A percentile compares a stretch with the other conserved stretches of the same genome.
phyloP scores from a whole-genome alignment of 2,113 vertebrate genomes.

The Maccullochella peelii region DNA sequence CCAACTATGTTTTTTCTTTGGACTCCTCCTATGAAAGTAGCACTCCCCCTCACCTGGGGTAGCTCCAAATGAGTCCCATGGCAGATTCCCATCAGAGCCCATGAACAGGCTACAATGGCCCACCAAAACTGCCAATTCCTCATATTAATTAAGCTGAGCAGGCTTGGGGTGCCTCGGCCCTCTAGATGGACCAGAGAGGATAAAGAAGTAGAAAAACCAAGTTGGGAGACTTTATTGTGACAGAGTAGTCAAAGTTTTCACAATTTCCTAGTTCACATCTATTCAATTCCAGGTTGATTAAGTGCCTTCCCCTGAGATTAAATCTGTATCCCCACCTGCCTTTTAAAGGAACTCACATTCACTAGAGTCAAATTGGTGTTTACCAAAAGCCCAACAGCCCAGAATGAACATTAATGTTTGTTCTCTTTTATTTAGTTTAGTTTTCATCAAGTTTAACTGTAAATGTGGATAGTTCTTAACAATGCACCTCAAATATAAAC shows the following conservation, averaged over 20 bases:
- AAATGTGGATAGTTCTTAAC: conserved; percentile 14
- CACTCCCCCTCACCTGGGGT: conserved; percentile 24
- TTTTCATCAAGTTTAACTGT: neutral
- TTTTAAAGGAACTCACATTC: conserved; percentile 40
- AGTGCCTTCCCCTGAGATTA: conserved; percentile 17
- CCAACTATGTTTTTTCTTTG: conserved; percentile 60
- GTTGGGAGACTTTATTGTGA: conserved; percentile 26
- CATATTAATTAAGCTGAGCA: conserved; percentile 46
- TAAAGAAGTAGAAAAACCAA: conserved; percentile 16
- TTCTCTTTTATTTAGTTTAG: conserved; percentile 11
- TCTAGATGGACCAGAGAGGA: conserved; percentile 9
- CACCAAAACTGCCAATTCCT: conserved; percentile 45
- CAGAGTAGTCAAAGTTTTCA: conserved; percentile 30
- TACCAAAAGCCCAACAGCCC: conserved; percentile 11
- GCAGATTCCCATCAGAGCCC: conserved; percentile 52
- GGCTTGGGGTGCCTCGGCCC: conserved; percentile 17
- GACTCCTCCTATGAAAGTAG: conserved; percentile 32
- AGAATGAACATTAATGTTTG: conserved; percentile 14
- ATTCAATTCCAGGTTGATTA: conserved; percentile 39
- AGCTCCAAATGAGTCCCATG: conserved; percentile 38
- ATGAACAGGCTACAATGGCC: conserved; percentile 55
- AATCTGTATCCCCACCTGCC: neutral
- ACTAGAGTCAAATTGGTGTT: conserved; percentile 18
- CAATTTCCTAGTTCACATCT: conserved; percentile 30
- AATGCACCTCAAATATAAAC: neutral